Base-by-base conservation (phyloP, 2,113 vertebrate genomes). In the Heterochromis multidens region DNA sequence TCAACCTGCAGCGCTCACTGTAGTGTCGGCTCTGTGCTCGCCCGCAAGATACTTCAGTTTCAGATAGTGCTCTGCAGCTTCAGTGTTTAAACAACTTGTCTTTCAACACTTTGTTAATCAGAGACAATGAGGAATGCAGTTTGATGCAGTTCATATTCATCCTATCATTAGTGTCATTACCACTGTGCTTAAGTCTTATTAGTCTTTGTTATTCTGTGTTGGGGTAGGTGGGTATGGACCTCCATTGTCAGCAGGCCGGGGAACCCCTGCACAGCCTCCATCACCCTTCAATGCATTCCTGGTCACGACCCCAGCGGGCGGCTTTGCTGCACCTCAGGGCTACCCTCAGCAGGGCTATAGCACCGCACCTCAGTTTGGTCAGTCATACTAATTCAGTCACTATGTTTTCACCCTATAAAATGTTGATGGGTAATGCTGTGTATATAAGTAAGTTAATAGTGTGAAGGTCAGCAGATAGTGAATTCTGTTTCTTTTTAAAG, bases 241-340 rank as follows among this genome's bases (percentile, higher is more conserved):
- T 16, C 96, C 97, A 17, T 96, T 99, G 80, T 79, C 96, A n/a
- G 97, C 98, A 0, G 96, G 94, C 76, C 93, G 99, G 81, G 97
- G 97, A 94, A 98, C 97, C 91, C 97, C 99, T 6, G 96, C 98
- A 3, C 99, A 99, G 0, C 97, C 98, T 0, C 97, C 97, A 0
- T 98, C 98, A 2, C 97, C 98, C 1, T 99, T 99, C 95, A 98
- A 97, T 86, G 97, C 98, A 81, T 99, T 99, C 94, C 97, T 99
- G 17, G 98, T 99, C 77, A 95, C 96, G 2, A 94, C 97, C 96
- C 98, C 98, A 65, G 97, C 97, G 0, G 98, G 97, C 83, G 95
- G 98, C 83, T 99, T 98, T n/a, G 97, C 97, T 0, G 97, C 98
- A 93, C 97, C 98, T 67, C 98, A 99, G 95, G 99, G 97, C 93